These are phyloP conservation scores for Temnothorax rugatulus DNA, from an alignment of 2,888 invertebrate genomes.

Conservation along the genomic window DNA sequence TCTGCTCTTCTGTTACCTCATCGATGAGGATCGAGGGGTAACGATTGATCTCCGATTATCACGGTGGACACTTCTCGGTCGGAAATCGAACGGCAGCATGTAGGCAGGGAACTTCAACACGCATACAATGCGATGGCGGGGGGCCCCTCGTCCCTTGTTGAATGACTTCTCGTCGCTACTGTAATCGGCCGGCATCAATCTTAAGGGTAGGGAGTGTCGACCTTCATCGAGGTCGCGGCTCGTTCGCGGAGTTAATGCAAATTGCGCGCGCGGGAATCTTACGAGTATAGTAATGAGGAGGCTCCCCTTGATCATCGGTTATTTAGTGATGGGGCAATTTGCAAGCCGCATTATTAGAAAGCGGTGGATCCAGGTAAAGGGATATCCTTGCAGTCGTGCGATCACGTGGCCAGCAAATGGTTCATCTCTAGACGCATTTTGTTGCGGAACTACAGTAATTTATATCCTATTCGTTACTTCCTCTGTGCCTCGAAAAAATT, in stretches of 20 bases:
- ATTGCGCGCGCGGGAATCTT: slow-evolving; percentile 37
- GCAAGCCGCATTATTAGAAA: slow-evolving; percentile 47
- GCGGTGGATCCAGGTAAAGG: slow-evolving; percentile 29
- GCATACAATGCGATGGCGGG: slow-evolving; percentile 15
- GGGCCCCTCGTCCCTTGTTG: neutral
- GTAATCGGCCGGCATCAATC: slow-evolving; percentile 39
- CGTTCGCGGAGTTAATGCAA: slow-evolving; percentile 46
- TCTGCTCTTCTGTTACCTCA: slow-evolving; percentile 38
- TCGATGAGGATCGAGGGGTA: slow-evolving; percentile 34
- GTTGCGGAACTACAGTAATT: neutral
- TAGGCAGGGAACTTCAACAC: slow-evolving; percentile 1
- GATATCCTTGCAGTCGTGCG: slow-evolving; percentile 24
- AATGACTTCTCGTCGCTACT: slow-evolving; percentile 39
- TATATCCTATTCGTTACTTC: slow-evolving; percentile 10
- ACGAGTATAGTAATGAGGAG: slow-evolving; percentile 35
- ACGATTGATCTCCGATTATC: slow-evolving; percentile 28
- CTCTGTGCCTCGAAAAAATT: neutral
- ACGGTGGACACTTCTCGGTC: slow-evolving; percentile 42
- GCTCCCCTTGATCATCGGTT: slow-evolving; percentile 42
- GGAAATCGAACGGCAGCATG: slow-evolving; percentile 22
- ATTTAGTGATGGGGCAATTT: slow-evolving; percentile 45
- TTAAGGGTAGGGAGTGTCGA: slow-evolving; percentile 28
- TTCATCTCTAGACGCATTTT: neutral
- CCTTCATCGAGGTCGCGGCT: slow-evolving; percentile 49
- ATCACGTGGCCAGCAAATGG: slow-evolving; percentile 11